Evolutionary conservation across 2,888 invertebrate species (phyloP).

Genomic region (Byasa hedistus): DNA sequence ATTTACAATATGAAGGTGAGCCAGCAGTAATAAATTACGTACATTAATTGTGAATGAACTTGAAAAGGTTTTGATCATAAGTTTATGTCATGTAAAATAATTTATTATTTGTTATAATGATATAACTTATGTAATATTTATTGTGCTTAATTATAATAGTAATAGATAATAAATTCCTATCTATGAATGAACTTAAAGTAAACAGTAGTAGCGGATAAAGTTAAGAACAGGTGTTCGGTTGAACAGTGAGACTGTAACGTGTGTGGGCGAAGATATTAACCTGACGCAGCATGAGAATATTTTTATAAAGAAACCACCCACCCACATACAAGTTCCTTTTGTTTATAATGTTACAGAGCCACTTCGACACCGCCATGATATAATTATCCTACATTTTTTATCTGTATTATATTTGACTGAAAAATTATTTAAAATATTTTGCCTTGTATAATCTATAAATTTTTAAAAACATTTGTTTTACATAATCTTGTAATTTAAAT

Average conservation of each 20-base stretch:
- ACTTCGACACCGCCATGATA: neutral
- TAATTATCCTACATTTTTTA: neutral
- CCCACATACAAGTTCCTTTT: slow-evolving; percentile 12
- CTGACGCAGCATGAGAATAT: slow-evolving; percentile 24
- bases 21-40: too few relatives aligned
- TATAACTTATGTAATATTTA: too few relatives aligned
- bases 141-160: too few relatives aligned
- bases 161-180: slow-evolving; percentile 12
- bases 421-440: too few relatives aligned
- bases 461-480: too few relatives aligned
- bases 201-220: slow-evolving; percentile 11
- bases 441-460: too few relatives aligned
- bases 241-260: slow-evolving; percentile 8
- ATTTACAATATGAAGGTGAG: too few relatives aligned
- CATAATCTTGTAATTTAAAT: too few relatives aligned
- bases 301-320: slow-evolving; percentile 19
- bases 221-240: slow-evolving; percentile 24
- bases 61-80: too few relatives aligned
- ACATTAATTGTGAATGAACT: too few relatives aligned
- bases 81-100: too few relatives aligned
- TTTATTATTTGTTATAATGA: too few relatives aligned
- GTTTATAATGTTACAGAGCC: neutral
- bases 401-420: neutral
- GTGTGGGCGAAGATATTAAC: slow-evolving; percentile 30
- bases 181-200: slow-evolving; percentile 22